phyloP scores from a whole-genome alignment of 2,797 vertebrate genomes.

The Lutjanus argentimaculatus region DNA sequence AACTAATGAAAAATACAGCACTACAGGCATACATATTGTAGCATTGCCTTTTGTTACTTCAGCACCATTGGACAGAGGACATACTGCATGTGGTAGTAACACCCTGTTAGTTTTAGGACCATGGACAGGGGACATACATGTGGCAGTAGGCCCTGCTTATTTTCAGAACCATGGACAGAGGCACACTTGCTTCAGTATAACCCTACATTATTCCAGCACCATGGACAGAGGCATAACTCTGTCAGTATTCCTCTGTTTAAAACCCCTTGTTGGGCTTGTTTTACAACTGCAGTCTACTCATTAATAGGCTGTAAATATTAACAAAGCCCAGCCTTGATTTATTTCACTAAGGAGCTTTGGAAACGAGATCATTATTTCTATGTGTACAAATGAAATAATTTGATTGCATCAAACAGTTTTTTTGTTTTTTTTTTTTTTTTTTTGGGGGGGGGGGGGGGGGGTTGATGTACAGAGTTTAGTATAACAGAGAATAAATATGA shows the following conservation, averaged over 20 bases:
- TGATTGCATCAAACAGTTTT: conserved; percentile 17
- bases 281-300: conserved; percentile 11
- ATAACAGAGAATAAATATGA: conserved; percentile 37
- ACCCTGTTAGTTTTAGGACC: conserved; percentile 32
- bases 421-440: too few species aligned
- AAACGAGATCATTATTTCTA: conserved; percentile 17
- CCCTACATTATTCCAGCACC: neutral
- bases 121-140: conserved; percentile 30
- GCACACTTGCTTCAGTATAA: neutral
- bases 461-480: neutral
- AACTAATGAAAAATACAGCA: too few species aligned
- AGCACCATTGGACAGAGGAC: conserved; percentile 17
- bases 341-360: conserved; percentile 26
- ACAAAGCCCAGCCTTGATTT: conserved; percentile 22
- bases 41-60: neutral
- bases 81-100: neutral
- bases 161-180: conserved; percentile 32
- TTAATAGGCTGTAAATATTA: conserved; percentile 34
- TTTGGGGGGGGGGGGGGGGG: neutral
- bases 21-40: neutral
- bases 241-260: neutral
- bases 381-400: conserved; percentile 9
- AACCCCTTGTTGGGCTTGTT: conserved; percentile 5
- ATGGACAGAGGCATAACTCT: conserved; percentile 26
- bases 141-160: too few species aligned